phyloP scores from a whole-genome alignment of 2,888 invertebrate species.

The Laothoe populi region DNA sequence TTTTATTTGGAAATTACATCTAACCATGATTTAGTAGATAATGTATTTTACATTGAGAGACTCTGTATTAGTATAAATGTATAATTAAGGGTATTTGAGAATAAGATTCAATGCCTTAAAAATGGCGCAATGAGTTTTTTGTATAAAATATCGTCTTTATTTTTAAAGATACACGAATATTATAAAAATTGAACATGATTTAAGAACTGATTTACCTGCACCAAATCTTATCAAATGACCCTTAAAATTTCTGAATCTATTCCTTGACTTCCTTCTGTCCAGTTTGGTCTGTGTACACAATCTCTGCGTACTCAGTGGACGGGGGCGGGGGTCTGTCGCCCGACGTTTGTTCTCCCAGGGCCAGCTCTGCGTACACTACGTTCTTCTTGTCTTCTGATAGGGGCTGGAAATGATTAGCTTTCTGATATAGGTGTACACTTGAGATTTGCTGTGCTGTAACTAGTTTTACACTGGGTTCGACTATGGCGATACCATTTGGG shows the following conservation, averaged over 20 bases:
- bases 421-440: too few relatives aligned
- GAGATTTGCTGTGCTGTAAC: too few relatives aligned
- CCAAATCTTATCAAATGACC: constrained; percentile 1
- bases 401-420: constrained; percentile 57
- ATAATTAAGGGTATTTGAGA: neutral
- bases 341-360: constrained; percentile 76
- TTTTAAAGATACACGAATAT: too few relatives aligned
- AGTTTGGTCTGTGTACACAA: constrained; percentile 88
- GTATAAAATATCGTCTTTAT: too few relatives aligned
- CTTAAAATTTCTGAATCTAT: constrained; percentile 37
- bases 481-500: too few relatives aligned
- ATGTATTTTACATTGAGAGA: neutral
- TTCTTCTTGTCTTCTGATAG: constrained; percentile 84
- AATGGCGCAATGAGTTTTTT: too few relatives aligned
- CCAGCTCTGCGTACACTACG: constrained; percentile 90
- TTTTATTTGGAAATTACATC: too few relatives aligned
- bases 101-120: neutral
- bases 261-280: constrained; percentile 69
- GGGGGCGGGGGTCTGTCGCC: constrained; percentile 73
- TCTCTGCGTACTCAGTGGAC: constrained; percentile 91
- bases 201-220: too few relatives aligned
- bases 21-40: too few relatives aligned
- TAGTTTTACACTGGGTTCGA: too few relatives aligned
- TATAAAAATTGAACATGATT: too few relatives aligned
- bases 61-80: neutral